Conservation (phyloP, 2,797 vertebrate genomes). For the Sphenopsis melanotis region DNA sequence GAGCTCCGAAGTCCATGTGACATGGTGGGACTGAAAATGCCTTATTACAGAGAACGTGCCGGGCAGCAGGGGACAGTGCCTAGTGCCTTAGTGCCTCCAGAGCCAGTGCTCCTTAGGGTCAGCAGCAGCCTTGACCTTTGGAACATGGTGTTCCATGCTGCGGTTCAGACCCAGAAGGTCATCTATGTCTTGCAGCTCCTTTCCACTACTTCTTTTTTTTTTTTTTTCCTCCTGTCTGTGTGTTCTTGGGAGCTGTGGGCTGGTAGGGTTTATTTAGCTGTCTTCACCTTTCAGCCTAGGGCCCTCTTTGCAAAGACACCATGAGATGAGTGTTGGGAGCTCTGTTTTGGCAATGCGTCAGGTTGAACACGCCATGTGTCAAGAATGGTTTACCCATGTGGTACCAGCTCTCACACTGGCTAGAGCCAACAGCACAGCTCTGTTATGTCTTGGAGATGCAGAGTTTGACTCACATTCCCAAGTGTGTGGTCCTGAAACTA, state of each 20-base stretch:
- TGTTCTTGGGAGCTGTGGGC: not conserved
- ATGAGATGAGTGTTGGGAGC: not conserved
- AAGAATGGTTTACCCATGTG: not conserved
- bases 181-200: not conserved
- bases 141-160: not conserved
- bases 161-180: not conserved
- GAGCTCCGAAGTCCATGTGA: not conserved
- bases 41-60: accelerated
- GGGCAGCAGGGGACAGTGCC: not conserved
- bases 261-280: not conserved
- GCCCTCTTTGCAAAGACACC: not conserved
- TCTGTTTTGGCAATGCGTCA: not conserved
- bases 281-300: not conserved
- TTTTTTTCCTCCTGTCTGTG: accelerated
- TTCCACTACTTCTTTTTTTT: not conserved
- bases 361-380: accelerated
- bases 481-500: not conserved
- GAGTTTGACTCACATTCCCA: not conserved
- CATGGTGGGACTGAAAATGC: not conserved
- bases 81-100: not conserved
- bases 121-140: not conserved
- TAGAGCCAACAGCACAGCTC: not conserved
- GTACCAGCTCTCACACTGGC: not conserved
- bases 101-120: not conserved
- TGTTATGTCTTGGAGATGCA: accelerated